phyloP scores from a whole-genome alignment of 2,888 invertebrate genomes.

The Tetragonula carbonaria region DNA sequence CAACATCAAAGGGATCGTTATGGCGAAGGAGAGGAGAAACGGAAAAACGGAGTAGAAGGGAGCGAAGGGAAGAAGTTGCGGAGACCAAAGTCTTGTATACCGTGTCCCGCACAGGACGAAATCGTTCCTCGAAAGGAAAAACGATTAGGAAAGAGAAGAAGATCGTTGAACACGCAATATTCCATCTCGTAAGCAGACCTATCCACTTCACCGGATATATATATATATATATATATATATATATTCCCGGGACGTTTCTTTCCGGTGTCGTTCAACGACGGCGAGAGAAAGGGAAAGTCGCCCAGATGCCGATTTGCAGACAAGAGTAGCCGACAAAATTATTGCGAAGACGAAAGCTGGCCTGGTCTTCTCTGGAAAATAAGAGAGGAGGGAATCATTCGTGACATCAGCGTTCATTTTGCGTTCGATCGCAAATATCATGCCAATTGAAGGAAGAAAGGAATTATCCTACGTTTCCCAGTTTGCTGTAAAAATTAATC shows the following conservation, averaged over 20 bases:
- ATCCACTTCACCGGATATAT: constrained; percentile 20
- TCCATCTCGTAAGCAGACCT: constrained; percentile 46
- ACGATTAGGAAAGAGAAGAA: constrained; percentile 55
- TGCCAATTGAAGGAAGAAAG: background rate
- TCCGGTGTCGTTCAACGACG: constrained; percentile 33
- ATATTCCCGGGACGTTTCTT: constrained; percentile 43
- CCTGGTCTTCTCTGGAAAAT: background rate
- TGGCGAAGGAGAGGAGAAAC: constrained; percentile 9
- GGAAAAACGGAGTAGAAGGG: background rate
- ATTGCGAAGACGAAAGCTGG: constrained; percentile 14
- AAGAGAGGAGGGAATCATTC: constrained; percentile 34
- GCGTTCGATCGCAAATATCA: background rate
- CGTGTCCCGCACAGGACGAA: constrained; percentile 46
- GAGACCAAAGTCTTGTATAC: constrained; percentile 41
- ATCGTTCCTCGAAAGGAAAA: constrained; percentile 58
- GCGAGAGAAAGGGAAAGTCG: constrained; percentile 12
- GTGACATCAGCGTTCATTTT: background rate
- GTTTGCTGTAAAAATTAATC: background rate
- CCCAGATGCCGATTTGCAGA: constrained; percentile 30
- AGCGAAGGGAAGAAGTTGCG: constrained; percentile 21
- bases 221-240: too few species aligned
- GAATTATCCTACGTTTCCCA: too few species aligned
- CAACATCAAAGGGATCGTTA: constrained; percentile 63
- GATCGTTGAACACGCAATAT: constrained; percentile 51
- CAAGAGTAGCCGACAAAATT: constrained; percentile 40